Conservation (phyloP, 2,888 invertebrate genomes). For the Nephrotoma flavescens region DNA sequence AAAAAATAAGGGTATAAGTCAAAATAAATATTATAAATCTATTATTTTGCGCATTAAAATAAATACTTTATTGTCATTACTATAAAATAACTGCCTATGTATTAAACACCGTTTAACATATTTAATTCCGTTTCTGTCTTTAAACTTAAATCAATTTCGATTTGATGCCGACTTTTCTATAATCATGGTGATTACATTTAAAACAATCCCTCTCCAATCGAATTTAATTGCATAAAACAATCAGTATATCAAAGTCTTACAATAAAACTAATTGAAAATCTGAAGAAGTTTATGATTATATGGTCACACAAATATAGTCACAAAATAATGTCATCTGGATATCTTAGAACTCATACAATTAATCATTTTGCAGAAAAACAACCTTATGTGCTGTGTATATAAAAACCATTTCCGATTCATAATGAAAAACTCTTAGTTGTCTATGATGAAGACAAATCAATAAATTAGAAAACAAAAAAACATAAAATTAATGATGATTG, state of each 20-base stretch:
- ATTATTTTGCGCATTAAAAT: no score
- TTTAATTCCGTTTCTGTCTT: background rate
- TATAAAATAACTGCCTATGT: no score
- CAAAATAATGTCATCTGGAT: background rate
- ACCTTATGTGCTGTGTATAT: no score
- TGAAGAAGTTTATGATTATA: background rate
- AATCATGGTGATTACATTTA: background rate
- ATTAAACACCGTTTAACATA: background rate
- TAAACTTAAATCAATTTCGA: background rate
- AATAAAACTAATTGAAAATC: background rate
- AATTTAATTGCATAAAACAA: background rate
- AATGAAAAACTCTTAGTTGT: background rate
- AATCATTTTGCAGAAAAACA: background rate
- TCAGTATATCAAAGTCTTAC: background rate
- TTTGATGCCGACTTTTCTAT: background rate
- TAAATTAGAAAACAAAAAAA: background rate
- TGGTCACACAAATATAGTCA: background rate
- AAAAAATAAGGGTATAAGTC: no score
- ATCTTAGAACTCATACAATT: background rate
- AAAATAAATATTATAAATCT: background rate
- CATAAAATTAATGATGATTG: background rate
- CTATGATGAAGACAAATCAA: background rate
- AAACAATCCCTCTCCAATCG: background rate
- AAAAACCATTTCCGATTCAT: background rate
- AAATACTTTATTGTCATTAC: no score